Conservation (phyloP, 2,888 invertebrate species). For the Eudemis profundana region DNA sequence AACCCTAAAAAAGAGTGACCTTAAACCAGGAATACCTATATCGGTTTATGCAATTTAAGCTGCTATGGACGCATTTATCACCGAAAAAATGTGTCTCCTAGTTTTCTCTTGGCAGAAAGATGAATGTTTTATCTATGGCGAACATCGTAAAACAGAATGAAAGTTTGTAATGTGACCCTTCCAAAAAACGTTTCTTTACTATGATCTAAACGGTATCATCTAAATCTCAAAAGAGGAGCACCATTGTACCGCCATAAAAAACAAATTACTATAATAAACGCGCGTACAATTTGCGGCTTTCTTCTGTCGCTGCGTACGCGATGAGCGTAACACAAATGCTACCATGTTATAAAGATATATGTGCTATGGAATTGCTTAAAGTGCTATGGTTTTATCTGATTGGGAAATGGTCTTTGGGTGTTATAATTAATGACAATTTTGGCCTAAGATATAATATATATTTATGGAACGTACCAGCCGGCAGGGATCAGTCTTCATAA, state of each 20-base stretch:
- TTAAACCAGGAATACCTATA: too few relatives aligned
- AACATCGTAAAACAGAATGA: background rate
- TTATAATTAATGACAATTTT: too few relatives aligned
- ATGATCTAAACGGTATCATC: background rate
- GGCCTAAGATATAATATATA: too few relatives aligned
- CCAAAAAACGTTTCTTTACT: background rate
- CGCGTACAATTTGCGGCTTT: conserved; percentile 23
- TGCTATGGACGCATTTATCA: too few relatives aligned
- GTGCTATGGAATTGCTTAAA: background rate
- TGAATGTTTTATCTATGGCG: background rate
- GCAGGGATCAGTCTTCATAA: too few relatives aligned
- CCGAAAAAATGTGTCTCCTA: background rate
- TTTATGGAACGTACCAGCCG: too few relatives aligned
- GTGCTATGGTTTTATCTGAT: too few relatives aligned
- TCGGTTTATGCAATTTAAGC: too few relatives aligned
- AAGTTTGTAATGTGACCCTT: conserved; percentile 1
- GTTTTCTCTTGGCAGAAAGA: background rate
- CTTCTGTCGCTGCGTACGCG: conserved; percentile 20
- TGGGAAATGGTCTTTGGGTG: too few relatives aligned
- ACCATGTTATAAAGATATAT: background rate
- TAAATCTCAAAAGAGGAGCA: conserved; percentile 13
- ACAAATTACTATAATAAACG: conserved; percentile 31
- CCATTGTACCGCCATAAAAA: conserved; percentile 19
- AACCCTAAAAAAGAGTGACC: too few relatives aligned
- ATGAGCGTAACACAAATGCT: conserved; percentile 20